These are phyloP conservation scores for Threskiornis aethiopicus DNA, from an alignment of 2,797 vertebrate species.

Conservation along the genomic window DNA sequence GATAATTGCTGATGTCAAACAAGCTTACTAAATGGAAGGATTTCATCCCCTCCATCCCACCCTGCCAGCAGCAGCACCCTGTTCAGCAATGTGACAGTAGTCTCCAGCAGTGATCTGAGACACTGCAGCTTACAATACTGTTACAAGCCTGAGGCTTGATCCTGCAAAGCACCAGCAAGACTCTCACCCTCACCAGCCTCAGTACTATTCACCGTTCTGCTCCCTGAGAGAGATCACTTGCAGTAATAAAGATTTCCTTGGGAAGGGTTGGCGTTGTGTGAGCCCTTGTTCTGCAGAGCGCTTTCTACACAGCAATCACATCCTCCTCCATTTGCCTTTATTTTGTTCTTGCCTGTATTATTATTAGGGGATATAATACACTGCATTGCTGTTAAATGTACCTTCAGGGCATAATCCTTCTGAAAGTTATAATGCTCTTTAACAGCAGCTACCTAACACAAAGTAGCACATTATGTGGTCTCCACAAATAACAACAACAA, in stretches of 20 bases:
- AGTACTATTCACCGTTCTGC: background rate
- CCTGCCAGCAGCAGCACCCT: background rate
- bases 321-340: background rate
- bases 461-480: background rate
- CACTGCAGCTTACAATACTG: accelerated
- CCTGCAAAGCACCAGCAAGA: background rate
- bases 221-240: background rate
- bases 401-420: background rate
- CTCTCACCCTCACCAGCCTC: background rate
- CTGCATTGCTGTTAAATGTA: background rate
- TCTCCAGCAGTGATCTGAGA: background rate
- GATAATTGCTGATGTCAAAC: conserved; percentile 23
- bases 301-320: background rate
- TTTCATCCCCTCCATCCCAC: background rate
- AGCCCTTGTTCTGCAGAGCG: background rate
- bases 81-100: background rate
- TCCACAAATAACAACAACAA: background rate
- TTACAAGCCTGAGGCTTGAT: background rate
- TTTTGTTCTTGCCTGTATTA: background rate
- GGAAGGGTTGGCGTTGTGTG: background rate
- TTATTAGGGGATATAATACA: background rate
- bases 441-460: background rate
- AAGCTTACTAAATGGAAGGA: background rate
- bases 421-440: background rate
- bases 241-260: background rate